Evolutionary conservation across 2,888 invertebrate species (phyloP).

Genomic region (Cheilosia variabilis): DNA sequence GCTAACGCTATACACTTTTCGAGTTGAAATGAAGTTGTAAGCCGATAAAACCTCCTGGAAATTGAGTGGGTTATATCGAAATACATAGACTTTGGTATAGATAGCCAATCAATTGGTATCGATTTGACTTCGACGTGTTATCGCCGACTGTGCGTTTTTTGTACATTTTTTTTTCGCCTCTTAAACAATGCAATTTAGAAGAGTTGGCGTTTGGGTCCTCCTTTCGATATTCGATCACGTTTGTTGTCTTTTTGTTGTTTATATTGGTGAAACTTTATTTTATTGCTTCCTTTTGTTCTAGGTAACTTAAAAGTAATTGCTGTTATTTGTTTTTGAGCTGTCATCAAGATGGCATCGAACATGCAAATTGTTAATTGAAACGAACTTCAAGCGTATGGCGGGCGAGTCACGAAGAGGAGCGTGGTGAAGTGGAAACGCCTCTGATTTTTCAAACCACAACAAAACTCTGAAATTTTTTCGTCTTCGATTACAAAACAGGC

Average conservation of each 20-base stretch:
- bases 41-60: constrained; percentile 65
- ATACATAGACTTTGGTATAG: constrained; percentile 41
- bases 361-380: too few species aligned
- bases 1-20: constrained; percentile 21
- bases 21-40: constrained; percentile 70
- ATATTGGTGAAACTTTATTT: constrained; percentile 35
- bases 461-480: too few species aligned
- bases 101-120: constrained; percentile 71
- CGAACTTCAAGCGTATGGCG: too few species aligned
- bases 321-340: constrained; percentile 8
- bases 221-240: constrained; percentile 52
- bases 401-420: too few species aligned
- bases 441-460: too few species aligned
- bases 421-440: too few species aligned
- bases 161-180: constrained; percentile 33
- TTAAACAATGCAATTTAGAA: constrained; percentile 65
- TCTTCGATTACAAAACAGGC: too few species aligned
- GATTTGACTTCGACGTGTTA: constrained; percentile 69
- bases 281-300: constrained; percentile 28
- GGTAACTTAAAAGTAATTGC: constrained; percentile 39
- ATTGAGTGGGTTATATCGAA: constrained; percentile 60
- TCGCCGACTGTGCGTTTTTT: constrained; percentile 32
- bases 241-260: constrained; percentile 14
- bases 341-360: neutral
- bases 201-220: constrained; percentile 54